Evolutionary conservation across 2,888 invertebrate species (phyloP).

Genomic region (Baccha elongata): DNA sequence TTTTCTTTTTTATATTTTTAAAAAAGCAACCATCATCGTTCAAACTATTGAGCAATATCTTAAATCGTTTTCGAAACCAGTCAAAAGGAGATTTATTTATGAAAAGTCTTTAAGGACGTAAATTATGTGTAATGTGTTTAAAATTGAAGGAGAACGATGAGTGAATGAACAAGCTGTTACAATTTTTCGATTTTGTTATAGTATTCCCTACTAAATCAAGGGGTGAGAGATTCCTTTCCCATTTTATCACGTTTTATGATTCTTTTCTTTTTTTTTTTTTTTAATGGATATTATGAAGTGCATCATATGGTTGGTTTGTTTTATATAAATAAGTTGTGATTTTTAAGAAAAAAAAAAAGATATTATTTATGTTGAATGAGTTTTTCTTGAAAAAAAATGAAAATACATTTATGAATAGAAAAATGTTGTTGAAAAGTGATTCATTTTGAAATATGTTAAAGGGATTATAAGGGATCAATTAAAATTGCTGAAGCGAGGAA

Average conservation of each 20-base stretch:
- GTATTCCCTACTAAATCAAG: conserved; percentile 24
- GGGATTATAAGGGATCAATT: conserved; percentile 11
- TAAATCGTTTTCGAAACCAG: conserved; percentile 6
- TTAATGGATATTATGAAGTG: conserved; percentile 49
- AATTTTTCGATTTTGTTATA: not conserved
- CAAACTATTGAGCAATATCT: conserved; percentile 34
- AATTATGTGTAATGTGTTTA: conserved; percentile 68
- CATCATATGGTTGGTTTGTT: conserved; percentile 32
- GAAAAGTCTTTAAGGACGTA: conserved; percentile 55
- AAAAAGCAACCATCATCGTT: conserved; percentile 62
- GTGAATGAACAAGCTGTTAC: conserved; percentile 55
- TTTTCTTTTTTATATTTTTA: not conserved
- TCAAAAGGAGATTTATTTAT: conserved; percentile 36
- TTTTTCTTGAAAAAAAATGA: conserved; percentile 23
- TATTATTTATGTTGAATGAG: conserved; percentile 23
- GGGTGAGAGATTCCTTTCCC: conserved; percentile 44
- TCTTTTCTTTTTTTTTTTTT: conserved; percentile 28
- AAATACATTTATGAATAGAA: conserved; percentile 52
- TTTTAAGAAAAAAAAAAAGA: conserved; percentile 9
- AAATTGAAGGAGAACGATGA: conserved; percentile 36
- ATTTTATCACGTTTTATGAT: conserved; percentile 68
- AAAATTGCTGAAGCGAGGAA: conserved; percentile 6
- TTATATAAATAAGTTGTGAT: conserved; percentile 17
- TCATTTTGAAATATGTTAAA: not conserved
- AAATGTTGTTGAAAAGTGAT: conserved; percentile 19